phyloP scores from a whole-genome alignment of 2,888 invertebrate genomes.

The Sceliomorpha sp. region DNA sequence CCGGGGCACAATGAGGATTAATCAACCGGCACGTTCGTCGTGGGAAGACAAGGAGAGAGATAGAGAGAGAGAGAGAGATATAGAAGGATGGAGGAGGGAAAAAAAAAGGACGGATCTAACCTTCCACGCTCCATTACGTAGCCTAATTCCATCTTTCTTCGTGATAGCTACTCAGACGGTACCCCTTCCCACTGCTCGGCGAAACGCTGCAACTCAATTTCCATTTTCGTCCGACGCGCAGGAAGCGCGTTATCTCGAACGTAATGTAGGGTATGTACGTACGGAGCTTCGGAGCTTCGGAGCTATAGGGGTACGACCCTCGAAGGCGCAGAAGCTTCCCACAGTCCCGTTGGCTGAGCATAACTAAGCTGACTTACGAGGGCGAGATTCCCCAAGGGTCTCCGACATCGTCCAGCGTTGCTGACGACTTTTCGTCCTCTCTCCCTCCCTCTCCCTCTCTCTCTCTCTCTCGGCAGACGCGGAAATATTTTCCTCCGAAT shows the following conservation, averaged over 20 bases:
- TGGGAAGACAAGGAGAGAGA: too few relatives aligned
- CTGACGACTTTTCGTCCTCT: too few relatives aligned
- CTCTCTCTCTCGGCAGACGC: too few relatives aligned
- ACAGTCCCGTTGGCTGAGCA: slow-evolving; percentile 45
- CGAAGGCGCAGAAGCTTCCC: slow-evolving; percentile 41
- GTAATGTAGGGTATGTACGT: slow-evolving; percentile 4
- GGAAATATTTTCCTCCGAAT: too few relatives aligned
- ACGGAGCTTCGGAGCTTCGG: slow-evolving; percentile 1
- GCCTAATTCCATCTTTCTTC: slow-evolving; percentile 38
- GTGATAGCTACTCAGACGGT: too few relatives aligned
- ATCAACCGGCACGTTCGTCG: too few relatives aligned
- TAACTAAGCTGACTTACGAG: slow-evolving; percentile 43
- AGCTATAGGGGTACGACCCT: slow-evolving; percentile 29
- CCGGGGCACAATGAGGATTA: too few relatives aligned
- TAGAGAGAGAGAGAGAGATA: too few relatives aligned
- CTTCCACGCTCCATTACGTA: slow-evolving; percentile 43
- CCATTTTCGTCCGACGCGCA: slow-evolving; percentile 43
- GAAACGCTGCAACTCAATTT: slow-evolving; percentile 49
- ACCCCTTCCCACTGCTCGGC: slow-evolving; percentile 21
- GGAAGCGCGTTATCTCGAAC: slow-evolving; percentile 38
- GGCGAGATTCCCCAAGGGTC: slow-evolving; percentile 28
- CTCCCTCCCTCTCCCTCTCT: too few relatives aligned
- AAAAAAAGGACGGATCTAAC: slow-evolving; percentile 10
- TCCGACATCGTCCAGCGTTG: too few relatives aligned
- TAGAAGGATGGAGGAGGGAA: too few relatives aligned